Percentiles rank a stretch among this genome's conserved stretches.
These are phyloP conservation scores for Syncerus caffer DNA, from an alignment of 2,797 vertebrate genomes.

Conservation along the genomic window DNA sequence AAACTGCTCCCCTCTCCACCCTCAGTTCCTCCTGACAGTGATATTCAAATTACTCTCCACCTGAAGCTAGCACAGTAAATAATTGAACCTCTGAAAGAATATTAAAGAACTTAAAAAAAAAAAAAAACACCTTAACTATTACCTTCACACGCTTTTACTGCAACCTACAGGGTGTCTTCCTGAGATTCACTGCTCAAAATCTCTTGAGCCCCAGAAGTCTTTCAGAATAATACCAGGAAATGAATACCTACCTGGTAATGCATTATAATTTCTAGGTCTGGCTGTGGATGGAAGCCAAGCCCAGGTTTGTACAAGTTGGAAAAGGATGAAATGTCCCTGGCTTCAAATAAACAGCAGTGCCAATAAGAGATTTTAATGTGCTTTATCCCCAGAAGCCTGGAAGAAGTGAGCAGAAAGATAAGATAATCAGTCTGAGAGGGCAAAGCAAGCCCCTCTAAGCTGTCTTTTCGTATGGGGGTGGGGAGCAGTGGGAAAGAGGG, in stretches of 20 bases:
- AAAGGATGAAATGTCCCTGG: conserved; percentile 61
- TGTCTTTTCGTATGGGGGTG: not conserved
- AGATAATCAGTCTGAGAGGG: not conserved
- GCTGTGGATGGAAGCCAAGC: conserved; percentile 52
- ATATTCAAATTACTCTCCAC: conserved; percentile 43
- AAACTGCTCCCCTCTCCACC: not conserved
- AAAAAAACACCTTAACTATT: not conserved
- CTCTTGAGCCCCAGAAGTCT: conserved; percentile 47
- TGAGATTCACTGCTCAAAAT: conserved; percentile 32
- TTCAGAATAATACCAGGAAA: conserved; percentile 57
- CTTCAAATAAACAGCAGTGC: conserved; percentile 53
- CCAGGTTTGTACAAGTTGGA: conserved; percentile 56
- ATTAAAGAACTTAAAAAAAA: conserved; percentile 28
- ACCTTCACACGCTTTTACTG: conserved; percentile 10
- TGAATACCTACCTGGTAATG: conserved; percentile 53
- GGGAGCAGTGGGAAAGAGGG: too few species aligned
- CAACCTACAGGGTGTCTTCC: conserved; percentile 25
- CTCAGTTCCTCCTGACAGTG: not conserved
- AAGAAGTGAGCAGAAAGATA: not conserved
- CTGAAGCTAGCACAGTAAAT: conserved; percentile 33
- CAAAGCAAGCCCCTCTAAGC: not conserved
- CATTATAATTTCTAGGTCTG: conserved; percentile 60
- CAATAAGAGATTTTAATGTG: conserved; percentile 42
- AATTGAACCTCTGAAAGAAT: conserved; percentile 45
- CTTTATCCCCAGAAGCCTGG: not conserved